Evolutionary conservation across 2,888 invertebrate genomes (phyloP).

Genomic region (Eristalinus sepulchralis): DNA sequence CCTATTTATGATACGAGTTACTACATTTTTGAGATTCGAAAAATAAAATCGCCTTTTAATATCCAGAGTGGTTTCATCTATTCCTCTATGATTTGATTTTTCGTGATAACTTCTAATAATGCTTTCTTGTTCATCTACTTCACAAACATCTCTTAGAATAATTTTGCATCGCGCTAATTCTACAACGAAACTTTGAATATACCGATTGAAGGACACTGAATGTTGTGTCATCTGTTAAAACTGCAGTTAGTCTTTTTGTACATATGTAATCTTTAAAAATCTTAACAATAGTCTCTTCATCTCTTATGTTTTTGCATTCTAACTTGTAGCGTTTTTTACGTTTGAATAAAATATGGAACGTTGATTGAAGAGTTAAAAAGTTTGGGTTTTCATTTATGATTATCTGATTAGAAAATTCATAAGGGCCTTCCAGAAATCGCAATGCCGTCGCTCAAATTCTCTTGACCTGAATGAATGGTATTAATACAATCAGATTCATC

Average conservation of each 20-base stretch:
- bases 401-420: neutral
- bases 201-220: neutral
- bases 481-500: neutral
- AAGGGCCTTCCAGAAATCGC: neutral
- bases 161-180: neutral
- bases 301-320: neutral
- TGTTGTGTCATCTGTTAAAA: neutral
- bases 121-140: neutral
- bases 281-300: neutral
- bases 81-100: neutral
- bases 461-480: neutral
- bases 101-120: neutral
- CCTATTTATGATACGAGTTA: neutral
- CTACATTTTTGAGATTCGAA: constrained; percentile 2
- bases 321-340: neutral
- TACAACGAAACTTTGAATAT: neutral
- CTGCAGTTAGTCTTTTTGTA: neutral
- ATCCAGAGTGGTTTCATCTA: neutral
- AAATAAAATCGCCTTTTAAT: neutral
- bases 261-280: neutral
- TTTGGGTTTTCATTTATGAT: neutral
- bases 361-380: neutral
- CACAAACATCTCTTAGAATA: neutral
- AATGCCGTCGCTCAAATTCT: neutral
- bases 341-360: neutral